Base-by-base conservation (phyloP, 2,113 vertebrate genomes). In the Paradoxurus hermaphroditus region DNA sequence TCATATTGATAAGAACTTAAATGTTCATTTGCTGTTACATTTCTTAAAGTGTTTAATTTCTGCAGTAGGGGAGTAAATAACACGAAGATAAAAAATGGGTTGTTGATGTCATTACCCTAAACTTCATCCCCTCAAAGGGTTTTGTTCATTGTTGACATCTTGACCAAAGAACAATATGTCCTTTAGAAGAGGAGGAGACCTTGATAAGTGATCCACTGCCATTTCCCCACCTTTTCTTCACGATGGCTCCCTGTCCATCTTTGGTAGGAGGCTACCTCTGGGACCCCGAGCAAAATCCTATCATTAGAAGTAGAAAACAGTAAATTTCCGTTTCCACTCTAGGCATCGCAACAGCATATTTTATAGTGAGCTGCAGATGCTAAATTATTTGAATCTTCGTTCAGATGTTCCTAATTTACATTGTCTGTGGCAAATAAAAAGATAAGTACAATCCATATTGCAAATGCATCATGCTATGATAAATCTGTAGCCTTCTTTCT, bases 391-490 rank as follows among this genome's bases (percentile, higher is more conserved):
- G 97, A 95, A 98, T 98, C 67, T 96, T 94, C 88, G 51, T 98
- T 98, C 96, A 98, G 97, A 98, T 98, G 90, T 95, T 97, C 97
- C 98, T 98, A 98, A 99, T 98, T 99, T 98, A 98, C 86, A 97
- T 95, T 98, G 98, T 97, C 98, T 98, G 97, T 95, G 88, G 97
- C 94, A 98, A 98, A 99, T 99, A 98, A 99, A 99, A 99, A 98
- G 98, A 98, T 98, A 98, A 98, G 99, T 99, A 98, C 97, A 98
- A 99, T 98, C 98, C 98, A 98, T 98, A 99, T 98, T 99, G 98
- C 96, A 98, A 98, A 98, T 98, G 89, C 86, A 97, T 97, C 39
- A 27, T 88, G 87, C 39, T 79, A 86, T 95, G 98, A 97, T 98
- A 98, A 98, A 99, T 99, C 97, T 98, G 39, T 46, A 93, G 92